Evolutionary conservation across 2,113 vertebrate species (phyloP).

Genomic region (Callorhinus ursinus): DNA sequence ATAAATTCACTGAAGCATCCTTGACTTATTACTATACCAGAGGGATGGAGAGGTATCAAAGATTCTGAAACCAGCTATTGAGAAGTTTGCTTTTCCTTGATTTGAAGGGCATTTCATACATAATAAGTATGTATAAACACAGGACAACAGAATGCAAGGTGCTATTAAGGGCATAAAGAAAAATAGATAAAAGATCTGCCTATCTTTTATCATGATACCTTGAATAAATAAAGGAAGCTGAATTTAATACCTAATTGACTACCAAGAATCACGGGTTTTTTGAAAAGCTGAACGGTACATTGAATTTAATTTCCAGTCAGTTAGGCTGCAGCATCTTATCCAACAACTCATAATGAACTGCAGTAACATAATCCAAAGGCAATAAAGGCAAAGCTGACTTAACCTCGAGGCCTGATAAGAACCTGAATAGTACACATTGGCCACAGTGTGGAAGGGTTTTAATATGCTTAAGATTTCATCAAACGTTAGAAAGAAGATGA

Average conservation of each 20-base stretch:
- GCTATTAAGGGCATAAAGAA: neutral
- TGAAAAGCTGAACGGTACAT: neutral
- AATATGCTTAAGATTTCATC: slow-evolving; percentile 17
- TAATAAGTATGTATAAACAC: neutral
- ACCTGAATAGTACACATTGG: accelerated
- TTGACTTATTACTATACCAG: neutral
- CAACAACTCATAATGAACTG: neutral
- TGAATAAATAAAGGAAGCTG: neutral
- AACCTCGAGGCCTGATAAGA: neutral
- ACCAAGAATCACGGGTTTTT: neutral
- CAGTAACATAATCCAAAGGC: neutral
- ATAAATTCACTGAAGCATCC: neutral
- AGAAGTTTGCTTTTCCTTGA: neutral
- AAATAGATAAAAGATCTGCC: neutral
- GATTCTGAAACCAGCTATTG: neutral
- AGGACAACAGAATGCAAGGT: neutral
- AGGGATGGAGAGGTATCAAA: neutral
- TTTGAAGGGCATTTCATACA: neutral
- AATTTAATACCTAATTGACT: neutral
- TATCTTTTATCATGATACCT: neutral
- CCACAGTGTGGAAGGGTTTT: neutral
- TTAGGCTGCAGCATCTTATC: neutral
- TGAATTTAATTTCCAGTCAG: slow-evolving; percentile 36
- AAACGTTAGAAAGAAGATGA: neutral
- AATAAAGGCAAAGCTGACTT: neutral